Evolutionary conservation across 1,140 invertebrate species (phyloP), one percentile per base, ranked within the genome.

Genomic region (Elysia chlorotica): DNA sequence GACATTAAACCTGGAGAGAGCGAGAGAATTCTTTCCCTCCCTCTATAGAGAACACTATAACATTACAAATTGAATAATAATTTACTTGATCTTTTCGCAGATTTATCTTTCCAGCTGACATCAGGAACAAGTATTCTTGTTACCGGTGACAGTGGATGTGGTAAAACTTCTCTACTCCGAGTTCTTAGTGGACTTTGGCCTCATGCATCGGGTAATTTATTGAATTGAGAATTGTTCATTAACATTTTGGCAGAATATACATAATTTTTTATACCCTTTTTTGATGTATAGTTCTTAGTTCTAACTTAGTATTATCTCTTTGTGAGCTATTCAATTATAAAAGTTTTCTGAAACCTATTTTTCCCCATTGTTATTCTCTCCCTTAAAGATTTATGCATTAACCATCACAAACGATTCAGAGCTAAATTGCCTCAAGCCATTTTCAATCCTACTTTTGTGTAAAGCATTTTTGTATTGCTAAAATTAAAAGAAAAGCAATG

Each of bases 121-220:
- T 73, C 80, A 30, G 88, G 89, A 28, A 75, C 71, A 0, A 86
- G 85, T 70, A 74, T 92, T 2, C 78, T 92, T 2, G 88, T 92
- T 25, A 90, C 88, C 48, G 91, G 91, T 28, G 84, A 88, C 67
- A 91, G 90, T 83, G 90, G 91, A 0, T 88, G 87, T 82, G 91
- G 91, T 19, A 92, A 92, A 82, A 91, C 89, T 56, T 91, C 91
- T 33, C 74, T 92, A 28, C 79, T 92, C 14, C 79, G 91, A 61
- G 84, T 91, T 5, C 79, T 92, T 35, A 87, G 88, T 75, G 90
- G 90, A 6, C 79, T 92, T 3, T 92, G 91, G 91, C 81, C 81
- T 54, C 70, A 79, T 61, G 61, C 71, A 17, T 76, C 81, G 74
- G 87, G 87, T 82, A 76, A 10, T 17, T 33, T 25, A 23, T 17